Percentiles rank a stretch among this genome's conserved stretches.
phyloP scores from a whole-genome alignment of 2,113 vertebrate genomes.

The Mormoops blainvillei region DNA sequence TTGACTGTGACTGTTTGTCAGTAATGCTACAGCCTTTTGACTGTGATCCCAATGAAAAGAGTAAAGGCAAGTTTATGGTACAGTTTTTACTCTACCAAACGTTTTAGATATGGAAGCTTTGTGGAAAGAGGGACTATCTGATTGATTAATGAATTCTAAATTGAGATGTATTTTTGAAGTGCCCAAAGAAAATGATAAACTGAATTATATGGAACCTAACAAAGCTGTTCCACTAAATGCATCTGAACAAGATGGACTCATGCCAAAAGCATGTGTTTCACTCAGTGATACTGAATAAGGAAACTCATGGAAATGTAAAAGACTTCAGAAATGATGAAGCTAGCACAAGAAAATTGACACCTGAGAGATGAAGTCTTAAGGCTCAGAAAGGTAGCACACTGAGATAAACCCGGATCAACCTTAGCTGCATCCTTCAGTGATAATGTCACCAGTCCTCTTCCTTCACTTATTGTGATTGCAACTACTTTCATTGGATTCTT shows the following conservation, averaged over 20 bases:
- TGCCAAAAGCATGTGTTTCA: constrained; percentile 82
- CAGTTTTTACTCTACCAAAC: background rate
- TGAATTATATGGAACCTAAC: constrained; percentile 89
- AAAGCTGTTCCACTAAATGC: constrained; percentile 86
- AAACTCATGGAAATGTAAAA: constrained; percentile 94
- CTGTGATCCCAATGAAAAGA: background rate
- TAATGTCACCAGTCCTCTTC: constrained; percentile 89
- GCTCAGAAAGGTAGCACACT: constrained; percentile 90
- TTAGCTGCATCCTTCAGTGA: constrained; percentile 89
- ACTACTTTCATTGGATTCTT: constrained; percentile 99
- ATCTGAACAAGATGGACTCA: constrained; percentile 85
- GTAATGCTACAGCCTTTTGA: background rate
- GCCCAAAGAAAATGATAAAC: background rate
- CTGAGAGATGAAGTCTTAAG: constrained; percentile 93
- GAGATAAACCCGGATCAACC: constrained; percentile 88
- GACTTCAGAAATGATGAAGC: constrained; percentile 93
- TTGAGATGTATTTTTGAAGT: background rate
- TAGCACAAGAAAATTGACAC: constrained; percentile 92
- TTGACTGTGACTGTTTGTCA: background rate
- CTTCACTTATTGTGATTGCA: constrained; percentile 97
- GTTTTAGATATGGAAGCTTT: background rate
- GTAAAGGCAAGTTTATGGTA: background rate
- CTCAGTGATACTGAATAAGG: constrained; percentile 89
- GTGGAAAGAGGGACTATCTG: background rate
- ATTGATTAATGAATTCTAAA: background rate